Evolutionary conservation across 2,113 vertebrate genomes (phyloP), one percentile per base, ranked within the genome.

Genomic region (Helogale parvula): DNA sequence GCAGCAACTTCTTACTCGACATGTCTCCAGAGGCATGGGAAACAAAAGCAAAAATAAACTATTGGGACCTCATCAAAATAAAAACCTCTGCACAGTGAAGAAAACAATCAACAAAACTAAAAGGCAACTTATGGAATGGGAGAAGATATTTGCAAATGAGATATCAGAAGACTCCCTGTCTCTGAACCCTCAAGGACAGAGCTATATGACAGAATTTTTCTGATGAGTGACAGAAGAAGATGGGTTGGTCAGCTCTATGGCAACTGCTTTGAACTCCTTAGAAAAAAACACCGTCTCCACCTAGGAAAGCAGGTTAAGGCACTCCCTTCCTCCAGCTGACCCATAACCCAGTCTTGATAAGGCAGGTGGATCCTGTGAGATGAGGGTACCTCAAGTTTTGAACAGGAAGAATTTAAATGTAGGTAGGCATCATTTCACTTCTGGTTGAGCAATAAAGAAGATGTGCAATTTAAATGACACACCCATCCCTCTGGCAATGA

Each of bases 391-490:
- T 88, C 66, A 19, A 77, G 69, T 69, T 80, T 72, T 97, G 41
- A 95, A 84, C 60, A 88, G 68, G 81, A 96, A 95, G 52, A 86
- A 96, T 94, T 97, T 80, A 74, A 91, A 96, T 23, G 60, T 31
- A 97, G 81, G 65, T 31, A 97, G 85, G 23, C n/a, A 80, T 89
- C 68, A 54, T 65, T 54, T 97, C 79, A 87, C n/a, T 63, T 93
- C 69, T 77, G 74, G 35, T 35, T 95, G 86, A 95, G 95, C 94
- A 97, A 96, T 88, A 97, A 76, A 91, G 69, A 94, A 84, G 23
- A 93, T 90, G 93, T 92, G 69, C 96, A 88, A 88, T 90, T 91
- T 94, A 84, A 93, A 87, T 29, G 27, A 4, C 92, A 95, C 69
- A 82, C 92, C 87, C 69, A 93, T 76, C 63, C 52, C 92, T 69